Evolutionary conservation across 2,113 vertebrate genomes (phyloP).

Genomic region (Eulemur macaco): DNA sequence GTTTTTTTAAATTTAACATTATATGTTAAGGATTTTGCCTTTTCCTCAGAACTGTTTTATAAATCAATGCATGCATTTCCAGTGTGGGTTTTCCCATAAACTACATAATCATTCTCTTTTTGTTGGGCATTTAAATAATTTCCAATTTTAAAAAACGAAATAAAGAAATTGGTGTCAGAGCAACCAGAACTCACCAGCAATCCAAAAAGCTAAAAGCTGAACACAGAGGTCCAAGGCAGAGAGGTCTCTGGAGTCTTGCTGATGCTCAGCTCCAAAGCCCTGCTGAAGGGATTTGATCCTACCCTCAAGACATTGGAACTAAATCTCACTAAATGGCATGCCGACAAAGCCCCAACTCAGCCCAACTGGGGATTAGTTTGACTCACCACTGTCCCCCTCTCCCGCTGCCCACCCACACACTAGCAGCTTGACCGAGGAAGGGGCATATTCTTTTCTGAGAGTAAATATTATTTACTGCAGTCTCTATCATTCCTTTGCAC

Average conservation of each 20-base stretch:
- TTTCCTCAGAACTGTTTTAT: constrained; percentile 18
- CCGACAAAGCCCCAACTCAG: neutral
- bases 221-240: neutral
- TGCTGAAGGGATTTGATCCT: neutral
- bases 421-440: neutral
- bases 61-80: neutral
- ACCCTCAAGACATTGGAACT: neutral
- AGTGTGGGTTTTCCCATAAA: neutral
- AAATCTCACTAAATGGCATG: neutral
- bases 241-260: neutral
- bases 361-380: neutral
- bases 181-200: neutral
- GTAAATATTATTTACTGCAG: neutral
- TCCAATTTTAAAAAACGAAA: neutral
- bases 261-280: neutral
- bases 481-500: neutral
- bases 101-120: neutral
- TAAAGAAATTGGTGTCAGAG: neutral
- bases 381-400: neutral
- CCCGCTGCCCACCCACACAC: neutral
- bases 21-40: neutral
- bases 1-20: neutral
- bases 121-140: neutral
- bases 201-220: neutral
- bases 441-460: neutral